Evolutionary conservation across 2,888 invertebrate genomes (phyloP), one percentile per base, ranked within the genome.

Genomic region (Encarsia formosa): DNA sequence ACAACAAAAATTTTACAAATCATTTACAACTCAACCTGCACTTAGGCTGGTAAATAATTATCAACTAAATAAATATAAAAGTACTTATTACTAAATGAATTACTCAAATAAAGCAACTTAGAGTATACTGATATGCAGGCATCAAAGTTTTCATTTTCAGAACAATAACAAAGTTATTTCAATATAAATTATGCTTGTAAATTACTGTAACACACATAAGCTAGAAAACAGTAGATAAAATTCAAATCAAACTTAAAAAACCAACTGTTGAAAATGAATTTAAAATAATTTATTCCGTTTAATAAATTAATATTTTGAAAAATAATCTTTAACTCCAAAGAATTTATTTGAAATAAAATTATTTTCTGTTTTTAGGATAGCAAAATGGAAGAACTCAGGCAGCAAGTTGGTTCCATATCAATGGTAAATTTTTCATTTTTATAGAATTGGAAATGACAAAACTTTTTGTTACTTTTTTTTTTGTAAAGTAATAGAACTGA

Each of bases 301-400:
- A 8, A 26, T 26, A 8, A 11, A 26, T 26, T 6, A 26, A 11
- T 26, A 8, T 26, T 26, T 26, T 26, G 11, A 26, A 26, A 8
- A 8, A 8, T 26, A n/a, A n/a, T n/a, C n/a, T n/a, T n/a, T n/a
- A n/a, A n/a, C n/a, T n/a, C n/a, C n/a, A n/a, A n/a, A n/a, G n/a
- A n/a, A n/a, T n/a, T n/a, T n/a, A n/a, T 19, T 37, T 20, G 8
- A 23, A 35, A 22, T 34, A 6, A 20, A 15, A 18, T 20, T 1
- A 2, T 16, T 31, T 37, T 41, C 37, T 32, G 32, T 49, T n/a
- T 26, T 38, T 11, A 48, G 49, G 23, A 24, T 4, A 41, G 15
- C 39, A 38, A 2, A 32, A 53, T 56, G 56, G 56, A 52, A 31
- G 52, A 56, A 35, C 11, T 56, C n/a, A 53, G 46, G 31, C 49